These are phyloP conservation scores for Rhodeus uyekii DNA, from an alignment of 2,797 vertebrate genomes.

Conservation along the genomic window DNA sequence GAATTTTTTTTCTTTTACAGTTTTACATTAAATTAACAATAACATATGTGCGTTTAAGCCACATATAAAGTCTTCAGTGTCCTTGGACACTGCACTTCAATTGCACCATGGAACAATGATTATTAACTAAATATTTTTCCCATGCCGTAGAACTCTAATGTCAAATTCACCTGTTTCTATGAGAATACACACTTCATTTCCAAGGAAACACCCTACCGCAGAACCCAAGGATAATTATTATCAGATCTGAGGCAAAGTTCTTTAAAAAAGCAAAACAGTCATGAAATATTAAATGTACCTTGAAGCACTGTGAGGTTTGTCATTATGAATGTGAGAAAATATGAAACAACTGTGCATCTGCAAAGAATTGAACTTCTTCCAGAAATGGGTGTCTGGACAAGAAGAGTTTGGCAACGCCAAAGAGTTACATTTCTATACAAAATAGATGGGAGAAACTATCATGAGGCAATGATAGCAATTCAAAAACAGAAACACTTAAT, in stretches of 20 bases:
- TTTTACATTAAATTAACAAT: background rate
- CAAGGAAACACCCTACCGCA: slow-evolving; percentile 9
- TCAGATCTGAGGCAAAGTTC: background rate
- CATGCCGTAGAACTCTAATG: background rate
- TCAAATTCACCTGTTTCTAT: slow-evolving; percentile 17
- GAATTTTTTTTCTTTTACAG: background rate
- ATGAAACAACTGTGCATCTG: background rate
- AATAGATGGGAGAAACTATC: background rate
- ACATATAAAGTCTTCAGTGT: background rate
- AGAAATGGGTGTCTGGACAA: slow-evolving; percentile 20
- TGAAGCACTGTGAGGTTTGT: slow-evolving; percentile 1
- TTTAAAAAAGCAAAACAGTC: background rate
- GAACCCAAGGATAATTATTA: background rate
- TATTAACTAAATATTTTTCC: background rate
- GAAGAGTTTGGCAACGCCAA: slow-evolving; percentile 5
- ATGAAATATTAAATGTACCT: background rate
- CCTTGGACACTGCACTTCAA: background rate
- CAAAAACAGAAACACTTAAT: background rate
- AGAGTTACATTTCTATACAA: background rate
- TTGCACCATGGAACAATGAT: slow-evolving; percentile 16
- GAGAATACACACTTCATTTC: slow-evolving; percentile 23
- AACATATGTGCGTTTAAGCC: background rate
- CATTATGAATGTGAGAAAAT: slow-evolving; percentile 14
- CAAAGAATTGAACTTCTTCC: background rate
- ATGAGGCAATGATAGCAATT: background rate